Evolutionary conservation across 2,888 invertebrate genomes (phyloP), one percentile per base, ranked within the genome.

Genomic region (Abrostola tripartita): DNA sequence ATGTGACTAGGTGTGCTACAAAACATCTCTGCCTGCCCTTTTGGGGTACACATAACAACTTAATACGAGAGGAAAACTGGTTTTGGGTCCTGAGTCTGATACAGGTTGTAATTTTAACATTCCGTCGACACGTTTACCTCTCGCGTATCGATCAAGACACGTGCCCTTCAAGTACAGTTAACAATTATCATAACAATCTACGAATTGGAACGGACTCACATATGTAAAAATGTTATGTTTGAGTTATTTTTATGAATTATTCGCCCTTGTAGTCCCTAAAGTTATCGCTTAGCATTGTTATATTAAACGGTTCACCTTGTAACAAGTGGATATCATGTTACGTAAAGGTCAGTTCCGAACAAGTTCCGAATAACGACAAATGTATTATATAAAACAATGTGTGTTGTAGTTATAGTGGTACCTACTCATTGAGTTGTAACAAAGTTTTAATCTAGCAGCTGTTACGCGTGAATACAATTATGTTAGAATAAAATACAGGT

Each of bases 271-370:
- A 40, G 40, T 8, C 12, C 44, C 44, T 24, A 47, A n/a, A 47
- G 44, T 24, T 47, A 47, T 47, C 44, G 6, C 14, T 47, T 47
- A 47, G 8, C 44, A 47, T 47, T 47, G 44, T 47, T 24, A 47
- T 47, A 47, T 47, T 47, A 47, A 47, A 24, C 24, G 44, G 44
- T 47, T 47, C 44, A 47, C 44, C 44, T 47, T 47, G 44, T 47
- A 24, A 47, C 44, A 24, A 47, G 44, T 47, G 8, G 44, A 47
- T 47, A 47, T 47, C 44, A 47, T 5, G 44, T 47, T 47, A 47
- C 10, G 24, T 47, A 47, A 47, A 47, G 44, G 44, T 47, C 44
- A 47, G 14, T 47, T 8, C 44, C 24, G 24, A 47, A 47, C 12
- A 44, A 47, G 14, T 47, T 8, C 44, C 24, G 24, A 47, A 47